Base-by-base conservation (phyloP, 2,113 vertebrate genomes). In the Lagopus leucura region DNA sequence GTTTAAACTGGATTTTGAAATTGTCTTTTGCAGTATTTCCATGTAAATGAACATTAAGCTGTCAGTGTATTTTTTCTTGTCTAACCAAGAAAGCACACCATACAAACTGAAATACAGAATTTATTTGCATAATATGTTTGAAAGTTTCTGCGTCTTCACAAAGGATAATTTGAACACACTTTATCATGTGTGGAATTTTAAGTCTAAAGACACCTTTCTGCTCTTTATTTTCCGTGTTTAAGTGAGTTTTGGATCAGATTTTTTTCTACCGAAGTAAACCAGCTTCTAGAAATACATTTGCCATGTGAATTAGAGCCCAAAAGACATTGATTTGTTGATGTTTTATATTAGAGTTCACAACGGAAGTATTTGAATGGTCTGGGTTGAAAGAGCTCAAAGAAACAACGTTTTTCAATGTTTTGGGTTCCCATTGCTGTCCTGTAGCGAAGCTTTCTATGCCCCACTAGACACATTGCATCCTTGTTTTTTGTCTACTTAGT, bases 21-120 rank as follows among this genome's bases (percentile, higher is more conserved):
- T 78, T 40, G 6, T 42, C 52, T 16, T 89, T 42, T 28, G 9
- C 4, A 40, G 17, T 24, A 60, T 63, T 89, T 74, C 42, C 24
- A 48, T 0, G 0, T 63, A 45, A 52, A 67, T 8, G 16, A 50
- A n/a, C 19, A 27, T 30, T 58, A 69, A 70, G 8, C 13, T 61
- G 2, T 30, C 67, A 47, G 43, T 21, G 13, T 11, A 80, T 30
- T 22, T 82, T 54, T 60, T 3, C 28, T 64, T 58, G 24, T 28
- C 42, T 81, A 74, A 64, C 6, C 22, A 50, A 72, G 63, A 55
- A 42, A 20, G 10, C 27, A n/a, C 15, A 86, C 8, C 2, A 4
- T 27, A 50, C 11, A 54, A 74, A 72, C 15, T 38, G 36, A 66
- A 86, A 66, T 38, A 15, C 4, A 47, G 8, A 47, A 15, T 20